These are phyloP conservation scores for Zoanthus sociatus DNA, from an alignment of 92 coral and sea anemone genomes.

Conservation along the genomic window DNA sequence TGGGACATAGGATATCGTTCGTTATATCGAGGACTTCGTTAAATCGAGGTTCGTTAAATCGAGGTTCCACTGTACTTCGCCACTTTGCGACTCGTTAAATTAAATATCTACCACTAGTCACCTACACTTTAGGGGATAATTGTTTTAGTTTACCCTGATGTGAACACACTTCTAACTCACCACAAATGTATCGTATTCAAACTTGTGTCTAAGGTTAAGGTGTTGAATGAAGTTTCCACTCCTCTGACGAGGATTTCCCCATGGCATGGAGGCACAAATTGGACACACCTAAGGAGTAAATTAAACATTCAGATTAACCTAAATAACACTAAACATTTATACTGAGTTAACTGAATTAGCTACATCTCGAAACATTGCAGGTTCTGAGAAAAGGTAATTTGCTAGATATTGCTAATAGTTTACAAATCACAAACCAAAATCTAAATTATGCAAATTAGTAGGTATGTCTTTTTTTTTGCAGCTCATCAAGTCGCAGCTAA, in stretches of 20 bases:
- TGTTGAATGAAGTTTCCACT: constrained; percentile 87
- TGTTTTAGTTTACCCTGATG: not conserved
- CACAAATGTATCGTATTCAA: constrained; percentile 94
- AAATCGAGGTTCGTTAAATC: too few species aligned
- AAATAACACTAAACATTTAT: not conserved
- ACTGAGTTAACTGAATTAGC: not conserved
- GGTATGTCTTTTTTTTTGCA: too few species aligned
- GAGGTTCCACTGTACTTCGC: too few species aligned
- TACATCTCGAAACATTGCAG: not conserved
- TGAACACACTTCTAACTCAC: constrained; percentile 56
- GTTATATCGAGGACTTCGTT: too few species aligned
- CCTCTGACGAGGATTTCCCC: constrained; percentile 87
- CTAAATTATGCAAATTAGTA: too few species aligned
- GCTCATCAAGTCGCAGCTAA: too few species aligned
- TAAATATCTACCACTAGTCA: too few species aligned
- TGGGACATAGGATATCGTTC: too few species aligned
- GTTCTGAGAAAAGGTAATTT: not conserved
- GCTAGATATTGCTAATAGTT: too few species aligned
- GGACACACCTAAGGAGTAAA: constrained; percentile 82
- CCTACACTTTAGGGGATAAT: too few species aligned
- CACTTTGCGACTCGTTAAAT: too few species aligned
- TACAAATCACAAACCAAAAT: too few species aligned
- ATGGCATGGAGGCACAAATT: constrained; percentile 93
- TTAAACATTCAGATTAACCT: not conserved
- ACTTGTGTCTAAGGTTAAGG: constrained; percentile 83